Conservation (phyloP, 30 jellyfish, hydroid and myxozoan species). For the Morbakka virulenta region DNA sequence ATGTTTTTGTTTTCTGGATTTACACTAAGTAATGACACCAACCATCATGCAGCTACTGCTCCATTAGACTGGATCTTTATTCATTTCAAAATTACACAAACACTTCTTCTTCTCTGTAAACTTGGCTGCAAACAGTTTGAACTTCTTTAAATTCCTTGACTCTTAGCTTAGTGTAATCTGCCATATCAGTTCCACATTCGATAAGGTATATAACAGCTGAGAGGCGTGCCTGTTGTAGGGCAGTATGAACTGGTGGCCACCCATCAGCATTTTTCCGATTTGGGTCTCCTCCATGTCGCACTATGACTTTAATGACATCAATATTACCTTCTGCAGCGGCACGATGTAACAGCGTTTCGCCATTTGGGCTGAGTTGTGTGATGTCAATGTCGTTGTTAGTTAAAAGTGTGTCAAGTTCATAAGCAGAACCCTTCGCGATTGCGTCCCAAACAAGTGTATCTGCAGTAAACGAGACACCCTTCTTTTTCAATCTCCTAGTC, state of each 20-base stretch:
- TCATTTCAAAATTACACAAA: too few relatives aligned
- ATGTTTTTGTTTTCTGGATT: too few relatives aligned
- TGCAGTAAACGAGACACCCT: conserved; percentile 59
- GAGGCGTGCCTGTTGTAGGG: conserved; percentile 26
- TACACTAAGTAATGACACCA: too few relatives aligned
- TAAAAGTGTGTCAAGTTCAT: conserved; percentile 22
- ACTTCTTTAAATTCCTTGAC: conserved; percentile 21
- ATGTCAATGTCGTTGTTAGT: conserved; percentile 15
- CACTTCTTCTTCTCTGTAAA: conserved; percentile 56
- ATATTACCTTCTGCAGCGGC: conserved; percentile 67
- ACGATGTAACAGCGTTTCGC: conserved; percentile 55
- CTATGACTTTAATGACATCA: conserved; percentile 42
- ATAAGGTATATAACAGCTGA: conserved; percentile 58
- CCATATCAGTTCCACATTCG: conserved; percentile 64
- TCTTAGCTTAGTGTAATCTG: conserved; percentile 40
- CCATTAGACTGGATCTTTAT: too few relatives aligned
- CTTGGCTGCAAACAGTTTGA: conserved; percentile 26
- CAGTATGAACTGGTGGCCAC: conserved; percentile 67
- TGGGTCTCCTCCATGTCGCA: conserved; percentile 48
- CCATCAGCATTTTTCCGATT: conserved; percentile 39
- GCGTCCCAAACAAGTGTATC: conserved; percentile 60
- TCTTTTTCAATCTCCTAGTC: conserved; percentile 1
- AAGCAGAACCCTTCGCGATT: conserved; percentile 24
- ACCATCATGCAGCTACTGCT: too few relatives aligned
- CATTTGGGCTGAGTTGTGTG: conserved; percentile 20